Evolutionary conservation across 2,797 vertebrate genomes (phyloP).

Genomic region (Alca torda): DNA sequence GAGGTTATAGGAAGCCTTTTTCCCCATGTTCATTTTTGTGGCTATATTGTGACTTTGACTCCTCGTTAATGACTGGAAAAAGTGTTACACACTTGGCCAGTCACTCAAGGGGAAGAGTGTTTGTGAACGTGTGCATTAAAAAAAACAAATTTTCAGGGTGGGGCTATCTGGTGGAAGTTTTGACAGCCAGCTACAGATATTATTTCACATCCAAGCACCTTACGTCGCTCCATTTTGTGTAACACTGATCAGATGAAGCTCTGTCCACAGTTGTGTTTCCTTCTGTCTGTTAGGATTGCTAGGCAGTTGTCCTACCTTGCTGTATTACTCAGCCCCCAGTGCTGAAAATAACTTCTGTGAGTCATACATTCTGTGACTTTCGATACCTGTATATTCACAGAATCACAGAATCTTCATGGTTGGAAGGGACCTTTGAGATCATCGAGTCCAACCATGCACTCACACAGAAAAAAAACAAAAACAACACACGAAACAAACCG

Average conservation of each 20-base stretch:
- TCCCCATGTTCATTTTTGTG: neutral
- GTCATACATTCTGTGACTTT: neutral
- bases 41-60: neutral
- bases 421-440: too few relatives aligned
- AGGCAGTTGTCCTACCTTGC: neutral
- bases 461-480: too few relatives aligned
- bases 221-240: rapidly evolving
- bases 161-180: neutral
- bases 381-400: neutral
- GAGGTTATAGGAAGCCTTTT: neutral
- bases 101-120: neutral
- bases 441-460: too few relatives aligned
- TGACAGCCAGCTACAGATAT: neutral
- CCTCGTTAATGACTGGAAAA: neutral
- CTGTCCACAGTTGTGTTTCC: neutral
- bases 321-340: neutral
- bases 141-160: neutral
- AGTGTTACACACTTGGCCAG: neutral
- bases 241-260: neutral
- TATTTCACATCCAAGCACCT: neutral
- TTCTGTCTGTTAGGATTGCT: neutral
- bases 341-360: neutral
- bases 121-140: rapidly evolving
- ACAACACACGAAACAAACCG: too few relatives aligned
- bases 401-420: too few relatives aligned